Conservation (phyloP, 2,797 vertebrate species). For the Enteromius fasciolatus region DNA sequence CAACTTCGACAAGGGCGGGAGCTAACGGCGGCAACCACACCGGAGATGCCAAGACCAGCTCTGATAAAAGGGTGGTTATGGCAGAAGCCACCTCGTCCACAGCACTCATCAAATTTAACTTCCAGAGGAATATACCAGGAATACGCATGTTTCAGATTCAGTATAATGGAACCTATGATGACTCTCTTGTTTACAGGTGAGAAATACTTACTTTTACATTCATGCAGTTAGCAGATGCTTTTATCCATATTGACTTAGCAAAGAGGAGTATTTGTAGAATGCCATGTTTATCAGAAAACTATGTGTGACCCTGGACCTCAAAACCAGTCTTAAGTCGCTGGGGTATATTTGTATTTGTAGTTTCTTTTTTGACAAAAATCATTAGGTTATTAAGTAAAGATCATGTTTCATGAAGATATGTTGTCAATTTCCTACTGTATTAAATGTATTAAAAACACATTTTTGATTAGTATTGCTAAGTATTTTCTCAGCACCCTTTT, state of each 20-base stretch:
- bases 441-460: too few species aligned
- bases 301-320: too few species aligned
- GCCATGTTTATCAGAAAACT: not conserved
- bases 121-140: constrained; percentile 96
- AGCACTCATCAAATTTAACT: constrained; percentile 94
- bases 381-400: too few species aligned
- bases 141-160: constrained; percentile 99
- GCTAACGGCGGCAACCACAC: constrained; percentile 91
- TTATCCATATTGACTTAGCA: not conserved
- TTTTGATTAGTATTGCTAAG: too few species aligned
- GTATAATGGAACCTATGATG: constrained; percentile 97
- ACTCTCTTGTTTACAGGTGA: constrained; percentile 99
- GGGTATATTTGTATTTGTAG: too few species aligned
- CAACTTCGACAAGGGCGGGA: constrained; percentile 92
- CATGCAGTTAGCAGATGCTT: not conserved
- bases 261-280: not conserved
- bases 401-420: too few species aligned
- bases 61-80: constrained; percentile 90
- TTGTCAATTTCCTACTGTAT: too few species aligned
- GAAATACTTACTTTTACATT: constrained; percentile 47
- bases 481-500: too few species aligned
- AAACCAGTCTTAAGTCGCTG: too few species aligned
- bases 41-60: constrained; percentile 87
- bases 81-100: constrained; percentile 95
- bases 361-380: too few species aligned